A percentile compares a stretch with the other conserved stretches of the same genome.
phyloP scores from a whole-genome alignment of 2,888 invertebrate species.

The Thecocarcelia acutangulata region DNA sequence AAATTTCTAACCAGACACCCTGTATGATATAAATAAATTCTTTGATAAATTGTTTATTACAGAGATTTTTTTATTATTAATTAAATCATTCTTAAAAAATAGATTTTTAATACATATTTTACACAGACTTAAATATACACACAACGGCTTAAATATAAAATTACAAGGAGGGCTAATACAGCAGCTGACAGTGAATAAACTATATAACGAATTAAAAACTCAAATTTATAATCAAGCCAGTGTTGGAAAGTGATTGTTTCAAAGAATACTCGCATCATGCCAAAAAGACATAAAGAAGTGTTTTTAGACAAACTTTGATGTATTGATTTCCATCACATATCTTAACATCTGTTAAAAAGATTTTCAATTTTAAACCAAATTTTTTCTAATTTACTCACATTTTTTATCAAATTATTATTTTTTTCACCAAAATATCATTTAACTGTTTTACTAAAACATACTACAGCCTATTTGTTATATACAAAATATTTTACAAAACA shows the following conservation, averaged over 20 bases:
- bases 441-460: background rate
- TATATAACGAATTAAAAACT: background rate
- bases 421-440: background rate
- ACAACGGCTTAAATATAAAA: slow-evolving; percentile 14
- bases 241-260: too few species aligned
- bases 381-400: too few species aligned
- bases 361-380: too few species aligned
- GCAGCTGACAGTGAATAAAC: slow-evolving; percentile 1
- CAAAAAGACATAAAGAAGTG: too few species aligned
- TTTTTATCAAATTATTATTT: too few species aligned
- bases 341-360: too few species aligned
- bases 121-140: slow-evolving; percentile 31
- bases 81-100: slow-evolving; percentile 14
- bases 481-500: slow-evolving; percentile 27
- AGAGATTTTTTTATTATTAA: slow-evolving; percentile 3
- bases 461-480: background rate
- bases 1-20: too few species aligned
- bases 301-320: too few species aligned
- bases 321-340: too few species aligned
- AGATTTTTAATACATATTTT: slow-evolving; percentile 16
- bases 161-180: slow-evolving; percentile 1
- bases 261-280: too few species aligned
- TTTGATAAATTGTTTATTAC: background rate
- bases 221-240: too few species aligned
- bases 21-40: background rate